These are phyloP conservation scores for Cremastinae sp. DNA, from an alignment of 2,888 invertebrate genomes.

Conservation along the genomic window DNA sequence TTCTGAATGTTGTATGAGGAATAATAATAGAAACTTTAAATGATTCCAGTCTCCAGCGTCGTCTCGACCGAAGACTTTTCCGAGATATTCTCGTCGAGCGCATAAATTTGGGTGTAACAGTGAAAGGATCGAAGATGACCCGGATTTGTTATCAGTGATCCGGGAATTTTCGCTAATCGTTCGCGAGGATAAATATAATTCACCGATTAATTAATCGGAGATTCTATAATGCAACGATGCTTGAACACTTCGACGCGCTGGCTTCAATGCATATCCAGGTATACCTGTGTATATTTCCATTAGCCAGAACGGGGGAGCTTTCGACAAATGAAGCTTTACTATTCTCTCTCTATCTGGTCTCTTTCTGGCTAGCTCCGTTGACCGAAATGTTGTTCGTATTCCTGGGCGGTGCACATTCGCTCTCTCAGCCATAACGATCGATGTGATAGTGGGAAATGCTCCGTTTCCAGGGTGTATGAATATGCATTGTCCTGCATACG, in stretches of 20 bases:
- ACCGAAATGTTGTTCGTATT: constrained; percentile 29
- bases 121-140: too few species aligned
- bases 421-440: constrained; percentile 42
- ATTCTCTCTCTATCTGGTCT: background rate
- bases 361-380: background rate
- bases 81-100: too few species aligned
- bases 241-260: background rate
- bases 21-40: too few species aligned
- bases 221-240: background rate
- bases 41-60: too few species aligned
- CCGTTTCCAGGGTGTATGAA: constrained; percentile 42
- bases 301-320: constrained; percentile 20
- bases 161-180: too few species aligned
- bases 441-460: constrained; percentile 34
- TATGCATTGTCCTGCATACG: constrained; percentile 55
- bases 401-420: background rate
- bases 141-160: too few species aligned
- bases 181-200: too few species aligned
- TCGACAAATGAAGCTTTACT: constrained; percentile 42
- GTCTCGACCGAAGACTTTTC: too few species aligned
- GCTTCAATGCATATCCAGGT: background rate
- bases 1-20: too few species aligned
- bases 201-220: too few species aligned
- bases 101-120: too few species aligned
- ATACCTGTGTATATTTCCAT: constrained; percentile 22